phyloP scores from a whole-genome alignment of 2,113 vertebrate genomes.

The Butastur rufipennis region DNA sequence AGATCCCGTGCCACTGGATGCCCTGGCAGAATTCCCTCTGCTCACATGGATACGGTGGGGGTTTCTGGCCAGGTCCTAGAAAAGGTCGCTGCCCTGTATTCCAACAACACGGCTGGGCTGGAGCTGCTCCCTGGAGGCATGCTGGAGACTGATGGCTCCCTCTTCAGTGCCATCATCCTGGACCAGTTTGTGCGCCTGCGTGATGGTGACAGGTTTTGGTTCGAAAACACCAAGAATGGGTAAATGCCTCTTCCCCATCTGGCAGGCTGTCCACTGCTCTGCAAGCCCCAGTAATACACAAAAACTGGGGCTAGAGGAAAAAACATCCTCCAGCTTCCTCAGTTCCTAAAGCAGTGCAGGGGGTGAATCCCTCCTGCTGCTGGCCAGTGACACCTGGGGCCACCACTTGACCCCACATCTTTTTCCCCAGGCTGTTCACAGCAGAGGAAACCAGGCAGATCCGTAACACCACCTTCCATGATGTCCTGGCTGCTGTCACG shows the following conservation, averaged over 20 bases:
- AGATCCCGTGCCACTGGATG: fast-evolving
- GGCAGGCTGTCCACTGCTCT: not conserved
- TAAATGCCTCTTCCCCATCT: slow-evolving; percentile 35
- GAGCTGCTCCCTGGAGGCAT: slow-evolving; percentile 89
- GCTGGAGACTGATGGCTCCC: slow-evolving; percentile 72
- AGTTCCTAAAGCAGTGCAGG: not conserved
- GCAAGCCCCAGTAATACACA: not conserved
- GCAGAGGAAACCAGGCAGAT: slow-evolving; percentile 75
- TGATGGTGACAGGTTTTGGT: slow-evolving; percentile 95
- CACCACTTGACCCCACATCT: not conserved
- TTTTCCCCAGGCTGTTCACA: slow-evolving; percentile 83
- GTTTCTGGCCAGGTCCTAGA: slow-evolving; percentile 64
- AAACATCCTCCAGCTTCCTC: not conserved
- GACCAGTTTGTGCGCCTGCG: slow-evolving; percentile 90
- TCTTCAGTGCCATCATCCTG: slow-evolving; percentile 82
- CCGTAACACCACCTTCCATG: slow-evolving; percentile 71
- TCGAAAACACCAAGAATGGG: slow-evolving; percentile 91
- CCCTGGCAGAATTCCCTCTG: not conserved
- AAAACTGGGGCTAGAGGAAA: not conserved
- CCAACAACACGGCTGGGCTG: slow-evolving; percentile 72
- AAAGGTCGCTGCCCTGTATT: slow-evolving; percentile 68
- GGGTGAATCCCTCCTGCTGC: not conserved
- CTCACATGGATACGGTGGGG: not conserved
- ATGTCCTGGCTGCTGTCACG: slow-evolving; percentile 76
- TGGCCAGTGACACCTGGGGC: not conserved